Evolutionary conservation across 2,113 vertebrate species (phyloP), one percentile per base, ranked within the genome.

Genomic region (Nycticebus coucang): DNA sequence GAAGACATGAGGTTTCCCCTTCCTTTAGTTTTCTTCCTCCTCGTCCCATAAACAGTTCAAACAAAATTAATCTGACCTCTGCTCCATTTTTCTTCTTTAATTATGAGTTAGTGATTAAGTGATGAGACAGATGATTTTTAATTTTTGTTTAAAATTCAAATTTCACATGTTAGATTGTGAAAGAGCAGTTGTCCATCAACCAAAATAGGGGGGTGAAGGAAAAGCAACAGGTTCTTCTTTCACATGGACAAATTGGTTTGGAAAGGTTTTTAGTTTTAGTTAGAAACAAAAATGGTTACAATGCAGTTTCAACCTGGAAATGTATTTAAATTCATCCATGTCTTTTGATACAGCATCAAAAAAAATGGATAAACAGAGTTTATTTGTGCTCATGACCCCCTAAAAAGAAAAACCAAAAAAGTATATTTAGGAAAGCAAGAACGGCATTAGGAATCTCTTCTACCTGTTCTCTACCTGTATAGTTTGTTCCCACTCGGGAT

Each of bases 201-300:
- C 55, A 94, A 41, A 57, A 81, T 78, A 82, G 28, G 41, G 13
- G 35, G 55, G 41, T 66, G 15, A 53, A 91, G 35, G 59, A 88
- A 41, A 84, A 91, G 28, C 78, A 30, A 82, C 77, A 84, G 69
- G 22, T 78, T 62, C 33, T 2, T 79, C 57, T 71, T 21, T 96
- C 55, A 78, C 26, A 35, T 66, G 60, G 78, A 77, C 66, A 64
- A 35, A 71, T 53, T 68, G 57, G 26, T 93, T 93, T 74, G 7
- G 71, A 57, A 93, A 91, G 74, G 35, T 74, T 68, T 92, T 37
- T 85, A 77, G 94, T 94, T 93, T 35, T 93, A 90, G 37, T 85
- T 62, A 97, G 80, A 92, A 79, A 35, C 30, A 85, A 93, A 95
- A 88, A 66, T 59, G 22, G 17, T 66, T 69, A 8, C 82, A 77